Conservation (phyloP, 1,140 invertebrate genomes). For the Caenorhabditis elegans region DNA sequence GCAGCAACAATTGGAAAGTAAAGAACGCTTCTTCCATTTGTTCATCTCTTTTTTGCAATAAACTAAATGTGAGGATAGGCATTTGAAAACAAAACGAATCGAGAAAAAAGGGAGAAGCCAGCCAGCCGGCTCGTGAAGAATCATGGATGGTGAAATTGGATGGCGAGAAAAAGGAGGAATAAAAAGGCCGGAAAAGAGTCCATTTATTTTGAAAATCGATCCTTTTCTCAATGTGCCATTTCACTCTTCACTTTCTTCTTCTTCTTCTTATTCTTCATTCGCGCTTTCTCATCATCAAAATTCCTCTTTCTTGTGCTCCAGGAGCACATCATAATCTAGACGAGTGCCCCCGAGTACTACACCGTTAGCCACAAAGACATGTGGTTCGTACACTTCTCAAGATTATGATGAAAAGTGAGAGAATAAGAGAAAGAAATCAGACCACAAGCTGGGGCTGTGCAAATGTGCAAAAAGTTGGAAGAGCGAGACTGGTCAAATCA, state of each 20-base stretch:
- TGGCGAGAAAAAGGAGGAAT: constrained; percentile 26
- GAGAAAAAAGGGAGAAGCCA: background rate
- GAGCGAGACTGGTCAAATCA: background rate
- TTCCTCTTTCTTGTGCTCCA: background rate
- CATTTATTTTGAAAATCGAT: constrained; percentile 34
- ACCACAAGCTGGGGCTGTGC: background rate
- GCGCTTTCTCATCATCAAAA: background rate
- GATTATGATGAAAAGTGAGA: constrained; percentile 21
- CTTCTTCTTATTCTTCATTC: background rate
- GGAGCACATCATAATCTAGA: background rate
- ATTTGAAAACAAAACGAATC: constrained; percentile 17
- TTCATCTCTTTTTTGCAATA: background rate
- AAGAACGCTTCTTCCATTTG: background rate
- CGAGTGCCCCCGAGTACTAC: constrained; percentile 25
- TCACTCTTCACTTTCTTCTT: background rate
- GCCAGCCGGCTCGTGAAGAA: too few relatives aligned
- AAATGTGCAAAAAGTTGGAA: background rate
- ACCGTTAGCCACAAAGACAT: constrained; percentile 26
- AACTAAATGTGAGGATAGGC: background rate
- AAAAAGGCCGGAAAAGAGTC: constrained; percentile 17
- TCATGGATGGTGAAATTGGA: background rate
- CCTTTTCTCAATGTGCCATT: background rate
- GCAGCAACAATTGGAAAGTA: too few relatives aligned
- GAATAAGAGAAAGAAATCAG: background rate
- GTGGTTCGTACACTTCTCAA: constrained; percentile 19